A percentile compares a stretch with the other conserved stretches of the same genome.
phyloP scores from a whole-genome alignment of 2,888 invertebrate genomes.

The Erebia palarica region DNA sequence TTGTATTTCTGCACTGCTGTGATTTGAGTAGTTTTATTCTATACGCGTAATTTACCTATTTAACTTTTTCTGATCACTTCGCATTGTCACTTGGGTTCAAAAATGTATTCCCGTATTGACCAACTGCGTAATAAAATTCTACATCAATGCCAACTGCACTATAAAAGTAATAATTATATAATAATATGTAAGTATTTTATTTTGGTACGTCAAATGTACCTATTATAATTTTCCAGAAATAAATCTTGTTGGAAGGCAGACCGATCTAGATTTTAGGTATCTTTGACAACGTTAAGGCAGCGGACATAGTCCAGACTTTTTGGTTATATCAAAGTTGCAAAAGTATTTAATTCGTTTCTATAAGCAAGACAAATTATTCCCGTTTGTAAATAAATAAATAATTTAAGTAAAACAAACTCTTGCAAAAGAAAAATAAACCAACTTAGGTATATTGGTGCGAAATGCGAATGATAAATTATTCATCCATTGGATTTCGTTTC shows the following conservation, averaged over 20 bases:
- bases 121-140: not conserved
- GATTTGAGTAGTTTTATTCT: not conserved
- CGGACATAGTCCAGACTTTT: too few species aligned
- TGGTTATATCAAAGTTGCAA: not conserved
- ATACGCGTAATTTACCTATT: not conserved
- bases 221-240: too few species aligned
- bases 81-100: not conserved
- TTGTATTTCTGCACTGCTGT: not conserved
- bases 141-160: not conserved
- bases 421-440: constrained; percentile 4
- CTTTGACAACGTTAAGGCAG: too few species aligned
- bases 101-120: not conserved
- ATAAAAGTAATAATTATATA: too few species aligned
- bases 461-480: constrained; percentile 20
- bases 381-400: not conserved
- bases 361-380: not conserved
- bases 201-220: too few species aligned
- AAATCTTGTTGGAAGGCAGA: too few species aligned
- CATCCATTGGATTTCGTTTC: constrained; percentile 25
- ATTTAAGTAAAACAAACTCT: not conserved
- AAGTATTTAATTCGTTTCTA: not conserved
- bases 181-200: too few species aligned
- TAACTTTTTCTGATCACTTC: not conserved
- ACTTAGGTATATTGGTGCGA: not conserved
- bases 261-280: too few species aligned